phyloP scores from a whole-genome alignment of 37 sponge, comb jelly and placozoan species.

The Bolinopsis microptera region DNA sequence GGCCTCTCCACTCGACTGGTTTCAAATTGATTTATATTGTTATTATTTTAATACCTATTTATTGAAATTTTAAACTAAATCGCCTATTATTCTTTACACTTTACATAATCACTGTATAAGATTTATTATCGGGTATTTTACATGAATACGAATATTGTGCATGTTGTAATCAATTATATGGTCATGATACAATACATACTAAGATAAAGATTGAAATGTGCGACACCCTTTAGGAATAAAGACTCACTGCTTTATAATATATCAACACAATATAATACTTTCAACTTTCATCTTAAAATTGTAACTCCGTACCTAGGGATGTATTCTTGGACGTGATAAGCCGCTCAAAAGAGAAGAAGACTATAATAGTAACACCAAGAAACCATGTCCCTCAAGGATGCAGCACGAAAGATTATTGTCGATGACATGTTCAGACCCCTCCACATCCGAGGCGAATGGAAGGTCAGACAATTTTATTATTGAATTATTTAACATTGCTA shows the following conservation, averaged over 20 bases:
- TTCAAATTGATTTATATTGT: not conserved
- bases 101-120: too few species aligned
- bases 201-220: too few species aligned
- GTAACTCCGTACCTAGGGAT: not conserved
- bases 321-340: not conserved
- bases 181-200: too few species aligned
- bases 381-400: slow-evolving; percentile 54
- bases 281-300: too few species aligned
- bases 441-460: slow-evolving; percentile 51
- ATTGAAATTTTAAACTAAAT: not conserved
- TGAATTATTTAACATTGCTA: too few species aligned
- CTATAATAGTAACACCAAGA: not conserved
- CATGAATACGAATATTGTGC: too few species aligned
- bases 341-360: not conserved
- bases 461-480: slow-evolving; percentile 26
- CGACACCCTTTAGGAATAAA: too few species aligned
- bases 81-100: not conserved
- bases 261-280: too few species aligned
- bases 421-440: slow-evolving; percentile 49
- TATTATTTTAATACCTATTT: not conserved
- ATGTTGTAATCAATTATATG: too few species aligned
- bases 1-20: not conserved
- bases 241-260: too few species aligned
- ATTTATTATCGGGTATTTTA: too few species aligned
- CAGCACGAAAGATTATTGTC: not conserved